Evolutionary conservation across 2,113 vertebrate genomes (phyloP).

Genomic region (Mungos mungo): DNA sequence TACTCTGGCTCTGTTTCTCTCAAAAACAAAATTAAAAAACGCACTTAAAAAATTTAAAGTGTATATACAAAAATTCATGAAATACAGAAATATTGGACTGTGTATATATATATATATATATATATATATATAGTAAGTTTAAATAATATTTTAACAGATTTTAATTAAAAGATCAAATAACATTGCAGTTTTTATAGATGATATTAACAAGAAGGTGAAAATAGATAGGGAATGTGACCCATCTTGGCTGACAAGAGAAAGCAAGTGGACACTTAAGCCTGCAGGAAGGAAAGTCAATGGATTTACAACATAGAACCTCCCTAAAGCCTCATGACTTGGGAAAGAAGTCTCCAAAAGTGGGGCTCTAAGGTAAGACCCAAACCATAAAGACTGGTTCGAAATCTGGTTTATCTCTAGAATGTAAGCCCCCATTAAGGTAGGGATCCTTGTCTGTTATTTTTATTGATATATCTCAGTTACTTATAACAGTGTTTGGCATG

Average conservation of each 20-base stretch:
- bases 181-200: not conserved
- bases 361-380: fast-evolving
- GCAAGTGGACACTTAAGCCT: not conserved
- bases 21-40: too few species aligned
- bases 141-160: not conserved
- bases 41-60: not conserved
- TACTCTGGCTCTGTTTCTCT: too few species aligned
- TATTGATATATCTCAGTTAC: not conserved
- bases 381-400: not conserved
- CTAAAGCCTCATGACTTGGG: not conserved
- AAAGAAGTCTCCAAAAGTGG: not conserved
- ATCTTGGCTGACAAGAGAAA: not conserved
- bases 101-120: not conserved
- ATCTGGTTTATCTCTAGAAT: not conserved
- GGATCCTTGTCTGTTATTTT: not conserved
- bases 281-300: not conserved
- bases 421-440: not conserved
- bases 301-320: not conserved
- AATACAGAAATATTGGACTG: not conserved
- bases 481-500: not conserved
- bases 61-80: not conserved
- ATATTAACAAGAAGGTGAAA: not conserved
- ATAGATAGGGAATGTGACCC: not conserved
- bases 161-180: not conserved
- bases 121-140: not conserved